A percentile compares a stretch with the other conserved stretches of the same genome.
Evolutionary conservation across 2,113 vertebrate genomes (phyloP).

Genomic region (Calypte anna): DNA sequence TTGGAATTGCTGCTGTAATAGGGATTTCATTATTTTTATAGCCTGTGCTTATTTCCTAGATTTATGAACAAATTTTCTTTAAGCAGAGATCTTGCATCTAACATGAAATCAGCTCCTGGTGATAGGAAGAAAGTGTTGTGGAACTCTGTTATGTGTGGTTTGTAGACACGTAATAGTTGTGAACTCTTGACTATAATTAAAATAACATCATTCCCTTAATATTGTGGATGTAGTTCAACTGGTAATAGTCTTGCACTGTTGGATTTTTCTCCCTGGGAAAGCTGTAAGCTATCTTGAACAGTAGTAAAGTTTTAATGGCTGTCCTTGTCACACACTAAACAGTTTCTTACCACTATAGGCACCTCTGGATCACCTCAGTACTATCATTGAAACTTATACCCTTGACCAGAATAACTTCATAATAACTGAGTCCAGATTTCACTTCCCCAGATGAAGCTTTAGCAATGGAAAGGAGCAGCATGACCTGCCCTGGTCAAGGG

Average conservation of each 20-base stretch:
- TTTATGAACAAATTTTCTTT: slow-evolving; percentile 53
- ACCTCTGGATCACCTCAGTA: not conserved
- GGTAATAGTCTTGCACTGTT: not conserved
- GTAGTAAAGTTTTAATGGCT: not conserved
- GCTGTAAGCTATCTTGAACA: not conserved
- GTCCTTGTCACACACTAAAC: not conserved
- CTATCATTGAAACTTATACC: no score
- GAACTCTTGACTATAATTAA: not conserved
- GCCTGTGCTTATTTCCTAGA: slow-evolving; percentile 48
- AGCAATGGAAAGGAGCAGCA: not conserved
- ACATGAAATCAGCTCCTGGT: not conserved
- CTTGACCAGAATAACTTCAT: not conserved
- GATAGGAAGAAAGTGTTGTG: not conserved
- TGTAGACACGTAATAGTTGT: not conserved
- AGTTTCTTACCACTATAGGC: not conserved
- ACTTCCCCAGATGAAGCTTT: not conserved
- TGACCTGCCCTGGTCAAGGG: not conserved
- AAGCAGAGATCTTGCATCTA: not conserved
- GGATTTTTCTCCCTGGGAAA: not conserved
- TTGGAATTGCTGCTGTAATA: slow-evolving; percentile 47
- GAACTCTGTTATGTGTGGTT: not conserved
- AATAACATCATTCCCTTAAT: not conserved
- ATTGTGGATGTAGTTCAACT: not conserved
- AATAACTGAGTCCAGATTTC: not conserved
- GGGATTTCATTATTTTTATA: slow-evolving; percentile 58